Evolutionary conservation across 2,113 vertebrate species (phyloP).

Genomic region (Aleadryas rufinucha): DNA sequence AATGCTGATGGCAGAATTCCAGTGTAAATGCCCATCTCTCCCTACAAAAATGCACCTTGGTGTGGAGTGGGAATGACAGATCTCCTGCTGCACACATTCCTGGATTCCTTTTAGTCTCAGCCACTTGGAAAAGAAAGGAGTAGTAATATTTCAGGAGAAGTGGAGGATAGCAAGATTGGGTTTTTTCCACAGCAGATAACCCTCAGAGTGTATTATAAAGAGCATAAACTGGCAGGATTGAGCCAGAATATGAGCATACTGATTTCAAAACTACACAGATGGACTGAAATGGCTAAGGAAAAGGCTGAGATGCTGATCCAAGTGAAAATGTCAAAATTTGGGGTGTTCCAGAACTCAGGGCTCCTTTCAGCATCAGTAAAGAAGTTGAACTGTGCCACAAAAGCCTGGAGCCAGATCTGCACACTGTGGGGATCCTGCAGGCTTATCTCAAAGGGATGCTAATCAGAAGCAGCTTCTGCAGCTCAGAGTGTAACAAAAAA

Average conservation of each 20-base stretch:
- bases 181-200: neutral
- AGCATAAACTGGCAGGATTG: neutral
- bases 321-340: neutral
- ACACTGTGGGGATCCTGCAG: neutral
- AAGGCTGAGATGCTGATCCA: neutral
- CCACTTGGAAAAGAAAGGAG: constrained; percentile 12
- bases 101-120: constrained; percentile 7
- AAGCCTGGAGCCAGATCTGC: neutral
- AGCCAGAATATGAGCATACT: neutral
- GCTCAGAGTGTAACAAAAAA: constrained; percentile 8
- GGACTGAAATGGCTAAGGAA: neutral
- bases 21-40: constrained; percentile 60
- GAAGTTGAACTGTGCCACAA: neutral
- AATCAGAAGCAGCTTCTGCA: constrained; percentile 47
- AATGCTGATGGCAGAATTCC: constrained; percentile 27
- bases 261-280: neutral
- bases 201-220: neutral
- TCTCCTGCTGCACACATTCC: constrained; percentile 17
- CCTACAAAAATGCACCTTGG: constrained; percentile 36
- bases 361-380: neutral
- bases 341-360: neutral
- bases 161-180: neutral
- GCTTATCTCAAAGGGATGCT: constrained; percentile 4
- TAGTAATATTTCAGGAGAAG: neutral
- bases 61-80: constrained; percentile 25